Percentiles rank a stretch among this genome's conserved stretches.
Conservation (phyloP, 2,888 invertebrate genomes). For the Endomychus coccineus region DNA sequence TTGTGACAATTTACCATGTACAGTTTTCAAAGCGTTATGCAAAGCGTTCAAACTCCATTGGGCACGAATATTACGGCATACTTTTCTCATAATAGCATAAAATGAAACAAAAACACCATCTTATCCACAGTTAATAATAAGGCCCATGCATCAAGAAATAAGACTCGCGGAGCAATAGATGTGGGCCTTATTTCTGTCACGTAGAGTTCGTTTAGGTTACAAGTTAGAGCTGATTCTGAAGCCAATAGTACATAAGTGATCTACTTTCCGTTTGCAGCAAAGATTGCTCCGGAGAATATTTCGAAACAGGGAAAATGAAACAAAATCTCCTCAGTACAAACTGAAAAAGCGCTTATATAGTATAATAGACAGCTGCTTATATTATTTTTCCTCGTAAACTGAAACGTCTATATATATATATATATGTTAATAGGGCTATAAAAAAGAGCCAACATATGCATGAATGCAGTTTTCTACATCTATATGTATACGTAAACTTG, state of each 20-base stretch:
- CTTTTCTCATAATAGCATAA: no score
- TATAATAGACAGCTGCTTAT: no score
- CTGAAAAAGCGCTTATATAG: no score
- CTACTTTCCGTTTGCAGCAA: neutral
- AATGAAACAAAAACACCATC: no score
- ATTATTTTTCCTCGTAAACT: no score
- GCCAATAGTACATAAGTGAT: no score
- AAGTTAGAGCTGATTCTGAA: no score
- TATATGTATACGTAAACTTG: no score
- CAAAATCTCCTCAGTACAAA: neutral
- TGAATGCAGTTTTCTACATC: constrained; percentile 1
- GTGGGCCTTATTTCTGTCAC: constrained; percentile 1
- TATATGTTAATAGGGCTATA: neutral
- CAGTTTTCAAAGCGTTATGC: neutral
- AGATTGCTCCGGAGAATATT: neutral
- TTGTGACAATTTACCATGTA: neutral
- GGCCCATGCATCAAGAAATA: constrained; percentile 1
- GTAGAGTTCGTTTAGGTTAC: constrained; percentile 1
- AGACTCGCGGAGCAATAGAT: neutral
- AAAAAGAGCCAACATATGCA: neutral
- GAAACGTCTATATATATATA: neutral
- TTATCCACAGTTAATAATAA: neutral
- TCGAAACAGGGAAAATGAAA: neutral
- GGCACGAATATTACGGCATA: neutral
- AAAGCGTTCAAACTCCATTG: no score